Percentiles rank a stretch among this genome's conserved stretches.
Conservation (phyloP, 2,888 invertebrate species). For the Macrophya annulata region DNA sequence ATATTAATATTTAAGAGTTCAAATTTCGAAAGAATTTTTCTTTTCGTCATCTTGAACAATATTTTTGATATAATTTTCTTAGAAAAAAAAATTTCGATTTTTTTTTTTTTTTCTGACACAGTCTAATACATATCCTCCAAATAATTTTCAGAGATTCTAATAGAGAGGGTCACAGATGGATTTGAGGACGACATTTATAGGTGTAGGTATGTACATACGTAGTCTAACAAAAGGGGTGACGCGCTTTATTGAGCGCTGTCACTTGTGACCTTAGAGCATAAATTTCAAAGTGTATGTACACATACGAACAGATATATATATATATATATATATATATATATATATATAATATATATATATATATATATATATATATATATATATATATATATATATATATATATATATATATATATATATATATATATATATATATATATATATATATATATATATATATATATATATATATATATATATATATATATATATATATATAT, state of each 20-base stretch:
- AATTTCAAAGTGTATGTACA: constrained; percentile 18
- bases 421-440: too few species aligned
- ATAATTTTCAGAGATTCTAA: neutral
- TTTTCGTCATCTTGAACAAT: too few species aligned
- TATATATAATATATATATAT: neutral
- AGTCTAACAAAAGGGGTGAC: constrained; percentile 39
- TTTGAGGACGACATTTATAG: neutral
- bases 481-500: too few species aligned
- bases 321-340: too few species aligned
- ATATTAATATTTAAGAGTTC: too few species aligned
- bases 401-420: neutral
- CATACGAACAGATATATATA: neutral
- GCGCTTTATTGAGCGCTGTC: constrained; percentile 39
- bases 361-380: too few species aligned
- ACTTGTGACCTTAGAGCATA: constrained; percentile 34
- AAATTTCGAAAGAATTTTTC: too few species aligned
- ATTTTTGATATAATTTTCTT: too few species aligned
- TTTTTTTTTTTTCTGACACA: too few species aligned
- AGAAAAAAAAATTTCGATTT: too few species aligned
- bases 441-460: neutral
- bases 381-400: neutral
- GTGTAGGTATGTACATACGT: too few species aligned
- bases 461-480: neutral
- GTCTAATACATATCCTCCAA: too few species aligned
- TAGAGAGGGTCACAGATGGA: neutral